Evolutionary conservation across 2,888 invertebrate genomes (phyloP).

Genomic region (Diabrotica balteata): DNA sequence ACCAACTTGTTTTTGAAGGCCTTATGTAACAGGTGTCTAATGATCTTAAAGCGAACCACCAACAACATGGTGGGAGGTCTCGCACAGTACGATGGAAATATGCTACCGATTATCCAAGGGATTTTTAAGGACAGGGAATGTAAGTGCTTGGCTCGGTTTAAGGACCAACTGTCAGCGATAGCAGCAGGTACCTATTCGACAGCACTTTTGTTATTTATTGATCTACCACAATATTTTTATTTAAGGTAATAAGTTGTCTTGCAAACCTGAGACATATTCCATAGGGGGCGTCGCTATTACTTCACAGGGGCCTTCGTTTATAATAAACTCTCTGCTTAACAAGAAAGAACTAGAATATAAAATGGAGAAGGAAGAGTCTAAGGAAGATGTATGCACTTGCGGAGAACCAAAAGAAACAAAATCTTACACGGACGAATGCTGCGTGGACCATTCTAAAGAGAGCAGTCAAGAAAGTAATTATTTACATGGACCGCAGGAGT

Average conservation of each 20-base stretch:
- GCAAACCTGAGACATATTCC: slow-evolving; percentile 23
- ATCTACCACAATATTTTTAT: no score
- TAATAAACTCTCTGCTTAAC: slow-evolving; percentile 12
- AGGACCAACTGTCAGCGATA: slow-evolving; percentile 20
- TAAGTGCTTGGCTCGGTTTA: slow-evolving; percentile 44
- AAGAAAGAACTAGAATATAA: slow-evolving; percentile 1
- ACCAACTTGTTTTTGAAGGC: slow-evolving; percentile 20
- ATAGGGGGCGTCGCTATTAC: slow-evolving; percentile 31
- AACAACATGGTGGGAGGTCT: slow-evolving; percentile 42
- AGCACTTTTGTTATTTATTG: neutral
- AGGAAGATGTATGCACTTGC: neutral
- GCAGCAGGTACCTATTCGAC: neutral
- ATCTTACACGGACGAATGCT: neutral
- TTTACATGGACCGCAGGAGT: no score
- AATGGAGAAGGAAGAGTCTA: slow-evolving; percentile 4
- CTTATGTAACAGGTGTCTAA: slow-evolving; percentile 29
- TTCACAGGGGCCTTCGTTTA: slow-evolving; percentile 25
- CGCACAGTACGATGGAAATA: slow-evolving; percentile 29
- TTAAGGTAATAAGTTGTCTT: slow-evolving; percentile 24
- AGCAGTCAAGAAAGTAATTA: neutral
- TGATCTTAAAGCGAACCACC: slow-evolving; percentile 28
- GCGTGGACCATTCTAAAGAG: slow-evolving; percentile 2
- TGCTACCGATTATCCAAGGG: slow-evolving; percentile 46
- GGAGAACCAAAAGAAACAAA: neutral
- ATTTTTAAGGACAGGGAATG: slow-evolving; percentile 42